phyloP scores from a whole-genome alignment of 2,797 vertebrate species.

The Hippoglossus hippoglossus region DNA sequence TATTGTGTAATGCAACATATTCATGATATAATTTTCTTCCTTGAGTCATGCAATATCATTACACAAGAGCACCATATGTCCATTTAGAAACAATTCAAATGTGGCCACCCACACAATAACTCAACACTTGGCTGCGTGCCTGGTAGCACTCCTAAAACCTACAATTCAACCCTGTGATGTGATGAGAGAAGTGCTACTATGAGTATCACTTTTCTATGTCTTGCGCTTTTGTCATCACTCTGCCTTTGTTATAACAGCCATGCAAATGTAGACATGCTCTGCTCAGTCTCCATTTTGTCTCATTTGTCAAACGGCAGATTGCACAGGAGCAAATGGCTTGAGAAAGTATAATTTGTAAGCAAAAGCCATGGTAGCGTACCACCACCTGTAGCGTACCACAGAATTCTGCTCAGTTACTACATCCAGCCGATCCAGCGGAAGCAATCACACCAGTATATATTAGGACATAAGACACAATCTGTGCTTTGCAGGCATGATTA shows the following conservation, averaged over 20 bases:
- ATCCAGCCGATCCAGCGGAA: not conserved
- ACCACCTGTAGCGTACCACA: conserved; percentile 36
- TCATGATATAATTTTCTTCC: not conserved
- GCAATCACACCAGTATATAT: not conserved
- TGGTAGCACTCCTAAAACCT: not conserved
- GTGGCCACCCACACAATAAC: not conserved
- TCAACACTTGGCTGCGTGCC: not conserved
- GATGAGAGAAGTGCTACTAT: conserved; percentile 4
- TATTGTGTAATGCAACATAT: not conserved
- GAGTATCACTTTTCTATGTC: not conserved
- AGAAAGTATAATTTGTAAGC: not conserved
- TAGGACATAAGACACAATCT: conserved; percentile 8
- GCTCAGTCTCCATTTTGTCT: conserved; percentile 38
- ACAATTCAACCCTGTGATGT: conserved; percentile 22
- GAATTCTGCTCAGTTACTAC: conserved; percentile 5
- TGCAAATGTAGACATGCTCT: conserved; percentile 42
- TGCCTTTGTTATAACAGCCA: conserved; percentile 32
- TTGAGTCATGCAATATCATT: not conserved
- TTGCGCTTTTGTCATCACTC: conserved; percentile 15
- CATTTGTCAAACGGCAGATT: conserved; percentile 21
- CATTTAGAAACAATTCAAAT: not conserved
- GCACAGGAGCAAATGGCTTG: not conserved
- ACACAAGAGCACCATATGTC: not conserved
- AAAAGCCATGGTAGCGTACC: not conserved
- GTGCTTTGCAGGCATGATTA: conserved; percentile 60